A percentile compares a stretch with the other conserved stretches of the same genome.
Evolutionary conservation across 2,888 invertebrate species (phyloP).

Genomic region (Galeopsomyia nigrocyanea): DNA sequence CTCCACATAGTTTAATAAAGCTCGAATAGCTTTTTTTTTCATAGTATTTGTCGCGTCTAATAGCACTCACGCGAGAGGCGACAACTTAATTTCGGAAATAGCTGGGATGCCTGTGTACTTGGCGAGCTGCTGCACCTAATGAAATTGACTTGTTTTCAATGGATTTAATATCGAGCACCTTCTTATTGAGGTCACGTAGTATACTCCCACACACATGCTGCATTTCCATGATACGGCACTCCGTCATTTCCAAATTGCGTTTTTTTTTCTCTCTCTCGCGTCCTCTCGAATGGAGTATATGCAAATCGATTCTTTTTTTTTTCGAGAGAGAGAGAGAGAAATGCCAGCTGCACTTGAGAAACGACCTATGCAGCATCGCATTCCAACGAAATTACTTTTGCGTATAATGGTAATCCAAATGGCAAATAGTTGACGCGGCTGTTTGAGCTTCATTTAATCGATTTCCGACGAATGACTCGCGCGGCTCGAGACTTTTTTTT

Average conservation of each 20-base stretch:
- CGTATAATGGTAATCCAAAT: slow-evolving; percentile 43
- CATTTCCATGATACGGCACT: slow-evolving; percentile 21
- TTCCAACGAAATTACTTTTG: slow-evolving; percentile 51
- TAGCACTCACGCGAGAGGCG: neutral
- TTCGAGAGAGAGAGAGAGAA: too few species aligned
- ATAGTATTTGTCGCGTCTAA: neutral
- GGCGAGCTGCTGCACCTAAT: slow-evolving; percentile 17
- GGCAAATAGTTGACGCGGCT: slow-evolving; percentile 42
- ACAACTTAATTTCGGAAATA: slow-evolving; percentile 44
- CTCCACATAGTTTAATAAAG: too few species aligned
- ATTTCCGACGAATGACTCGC: neutral
- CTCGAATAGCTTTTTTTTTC: too few species aligned
- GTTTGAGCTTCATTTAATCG: slow-evolving; percentile 30
- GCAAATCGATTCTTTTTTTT: slow-evolving; percentile 55
- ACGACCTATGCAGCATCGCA: slow-evolving; percentile 55
- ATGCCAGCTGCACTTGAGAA: too few species aligned
- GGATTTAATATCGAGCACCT: slow-evolving; percentile 42
- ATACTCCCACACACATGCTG: neutral
- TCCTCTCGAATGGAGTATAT: slow-evolving; percentile 1
- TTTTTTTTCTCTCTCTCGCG: neutral
- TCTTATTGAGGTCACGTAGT: slow-evolving; percentile 45
- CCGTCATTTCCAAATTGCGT: neutral
- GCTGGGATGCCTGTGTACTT: slow-evolving; percentile 15
- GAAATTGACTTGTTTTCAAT: slow-evolving; percentile 45
- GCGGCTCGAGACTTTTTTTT: too few species aligned